Conservation (phyloP, 2,113 vertebrate genomes). For the Illadopsis cleaveri region DNA sequence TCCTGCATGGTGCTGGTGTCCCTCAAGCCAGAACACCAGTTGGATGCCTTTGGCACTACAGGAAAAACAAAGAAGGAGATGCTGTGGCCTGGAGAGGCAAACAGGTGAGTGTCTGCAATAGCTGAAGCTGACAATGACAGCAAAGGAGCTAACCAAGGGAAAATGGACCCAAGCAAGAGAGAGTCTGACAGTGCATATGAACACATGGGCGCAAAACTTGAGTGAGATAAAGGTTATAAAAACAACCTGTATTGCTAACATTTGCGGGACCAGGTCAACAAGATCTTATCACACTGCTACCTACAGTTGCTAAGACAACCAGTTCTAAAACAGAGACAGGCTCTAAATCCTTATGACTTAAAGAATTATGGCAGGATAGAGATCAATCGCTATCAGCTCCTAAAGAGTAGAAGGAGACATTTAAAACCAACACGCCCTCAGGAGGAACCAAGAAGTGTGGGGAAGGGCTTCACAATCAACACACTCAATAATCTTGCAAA, state of each 20-base stretch:
- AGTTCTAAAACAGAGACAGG: background rate
- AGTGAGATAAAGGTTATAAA: background rate
- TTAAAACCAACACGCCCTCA: background rate
- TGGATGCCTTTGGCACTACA: background rate
- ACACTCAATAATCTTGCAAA: background rate
- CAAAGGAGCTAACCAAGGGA: too few species aligned
- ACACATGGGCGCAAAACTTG: rapidly evolving
- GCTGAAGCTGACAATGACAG: too few species aligned
- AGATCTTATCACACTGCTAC: background rate
- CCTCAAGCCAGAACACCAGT: background rate
- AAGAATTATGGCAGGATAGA: background rate
- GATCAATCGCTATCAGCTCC: background rate
- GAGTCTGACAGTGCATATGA: background rate
- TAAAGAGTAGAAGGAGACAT: background rate
- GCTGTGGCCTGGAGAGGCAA: background rate
- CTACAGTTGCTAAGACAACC: background rate
- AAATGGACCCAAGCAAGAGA: background rate
- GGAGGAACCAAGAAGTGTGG: background rate
- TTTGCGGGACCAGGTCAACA: background rate
- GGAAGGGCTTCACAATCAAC: rapidly evolving
- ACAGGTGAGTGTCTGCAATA: rapidly evolving
- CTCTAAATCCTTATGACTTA: background rate
- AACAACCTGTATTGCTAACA: background rate
- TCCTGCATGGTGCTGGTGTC: rapidly evolving
- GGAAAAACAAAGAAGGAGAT: background rate